Percentiles rank a stretch among this genome's conserved stretches.
Evolutionary conservation across 2,113 vertebrate genomes (phyloP).

Genomic region (Limanda limanda): DNA sequence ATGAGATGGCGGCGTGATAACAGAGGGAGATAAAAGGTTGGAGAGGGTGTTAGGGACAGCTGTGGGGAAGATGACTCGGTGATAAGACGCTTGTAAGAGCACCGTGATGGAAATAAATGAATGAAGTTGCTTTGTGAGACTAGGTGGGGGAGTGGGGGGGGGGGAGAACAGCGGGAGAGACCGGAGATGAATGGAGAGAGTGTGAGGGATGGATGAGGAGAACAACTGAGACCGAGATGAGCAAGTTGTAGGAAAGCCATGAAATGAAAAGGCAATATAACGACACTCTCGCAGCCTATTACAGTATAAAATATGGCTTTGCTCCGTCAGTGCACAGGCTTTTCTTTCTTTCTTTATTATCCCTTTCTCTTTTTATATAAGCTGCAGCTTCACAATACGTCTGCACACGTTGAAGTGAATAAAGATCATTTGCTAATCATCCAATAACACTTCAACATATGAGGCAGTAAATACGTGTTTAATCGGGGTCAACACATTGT

Average conservation of each 20-base stretch:
- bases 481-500: background rate
- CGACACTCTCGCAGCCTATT: constrained; percentile 18
- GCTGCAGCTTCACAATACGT: background rate
- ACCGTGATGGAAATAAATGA: constrained; percentile 1
- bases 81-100: too few relatives aligned
- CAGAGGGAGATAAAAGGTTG: constrained; percentile 12
- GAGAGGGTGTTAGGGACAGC: constrained; percentile 33
- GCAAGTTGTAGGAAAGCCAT: constrained; percentile 50
- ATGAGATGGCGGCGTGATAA: constrained; percentile 24
- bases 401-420: background rate
- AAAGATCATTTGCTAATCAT: constrained; percentile 9
- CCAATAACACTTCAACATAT: background rate
- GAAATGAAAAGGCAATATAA: constrained; percentile 58
- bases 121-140: constrained; percentile 22
- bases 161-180: background rate
- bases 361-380: background rate
- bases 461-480: background rate
- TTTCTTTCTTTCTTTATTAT: background rate
- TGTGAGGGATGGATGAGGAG: constrained; percentile 22
- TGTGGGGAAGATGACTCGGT: constrained; percentile 25
- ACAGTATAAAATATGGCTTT: constrained; percentile 21
- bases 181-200: constrained; percentile 12
- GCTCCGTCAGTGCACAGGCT: constrained; percentile 1
- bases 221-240: constrained; percentile 41
- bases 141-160: background rate